phyloP scores from a whole-genome alignment of 2,888 invertebrate genomes.

The Anthophora plumipes region DNA sequence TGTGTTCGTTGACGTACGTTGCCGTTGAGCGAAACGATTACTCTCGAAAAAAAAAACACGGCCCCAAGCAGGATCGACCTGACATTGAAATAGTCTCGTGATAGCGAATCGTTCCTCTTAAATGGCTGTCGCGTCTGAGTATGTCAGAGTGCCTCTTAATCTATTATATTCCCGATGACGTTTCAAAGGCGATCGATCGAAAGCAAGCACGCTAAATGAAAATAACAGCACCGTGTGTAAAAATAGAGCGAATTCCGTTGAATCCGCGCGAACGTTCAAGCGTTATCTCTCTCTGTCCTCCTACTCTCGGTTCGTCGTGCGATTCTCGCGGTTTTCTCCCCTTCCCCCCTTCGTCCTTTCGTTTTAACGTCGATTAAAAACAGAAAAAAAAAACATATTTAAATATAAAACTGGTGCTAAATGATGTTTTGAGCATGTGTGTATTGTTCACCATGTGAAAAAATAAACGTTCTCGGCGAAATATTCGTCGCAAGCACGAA shows the following conservation, averaged over 20 bases:
- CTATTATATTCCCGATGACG: slow-evolving; percentile 35
- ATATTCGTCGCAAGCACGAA: slow-evolving; percentile 36
- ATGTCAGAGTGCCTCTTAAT: slow-evolving; percentile 35
- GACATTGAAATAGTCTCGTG: slow-evolving; percentile 32
- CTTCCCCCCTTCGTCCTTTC: neutral
- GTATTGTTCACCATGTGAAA: slow-evolving; percentile 53
- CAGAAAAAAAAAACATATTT: too few species aligned
- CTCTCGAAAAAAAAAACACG: slow-evolving; percentile 29
- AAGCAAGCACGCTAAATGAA: slow-evolving; percentile 61
- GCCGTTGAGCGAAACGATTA: slow-evolving; percentile 62
- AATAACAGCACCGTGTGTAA: slow-evolving; percentile 66
- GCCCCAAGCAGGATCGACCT: slow-evolving; percentile 34
- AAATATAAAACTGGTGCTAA: slow-evolving; percentile 67
- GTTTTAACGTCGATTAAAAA: slow-evolving; percentile 55
- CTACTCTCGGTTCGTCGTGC: slow-evolving; percentile 15
- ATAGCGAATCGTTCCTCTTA: neutral
- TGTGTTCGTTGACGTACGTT: slow-evolving; percentile 69
- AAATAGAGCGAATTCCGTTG: slow-evolving; percentile 49
- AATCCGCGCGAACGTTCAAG: slow-evolving; percentile 32
- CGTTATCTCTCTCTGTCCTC: slow-evolving; percentile 13
- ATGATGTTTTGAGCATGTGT: slow-evolving; percentile 56
- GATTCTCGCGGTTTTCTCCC: neutral
- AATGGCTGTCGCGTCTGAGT: slow-evolving; percentile 28
- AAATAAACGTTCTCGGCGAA: slow-evolving; percentile 63
- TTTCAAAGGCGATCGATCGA: slow-evolving; percentile 59